These are phyloP conservation scores for Chrysaora quinquecirrha DNA, from an alignment of 30 jellyfish, hydroid and myxozoan genomes.

Conservation along the genomic window DNA sequence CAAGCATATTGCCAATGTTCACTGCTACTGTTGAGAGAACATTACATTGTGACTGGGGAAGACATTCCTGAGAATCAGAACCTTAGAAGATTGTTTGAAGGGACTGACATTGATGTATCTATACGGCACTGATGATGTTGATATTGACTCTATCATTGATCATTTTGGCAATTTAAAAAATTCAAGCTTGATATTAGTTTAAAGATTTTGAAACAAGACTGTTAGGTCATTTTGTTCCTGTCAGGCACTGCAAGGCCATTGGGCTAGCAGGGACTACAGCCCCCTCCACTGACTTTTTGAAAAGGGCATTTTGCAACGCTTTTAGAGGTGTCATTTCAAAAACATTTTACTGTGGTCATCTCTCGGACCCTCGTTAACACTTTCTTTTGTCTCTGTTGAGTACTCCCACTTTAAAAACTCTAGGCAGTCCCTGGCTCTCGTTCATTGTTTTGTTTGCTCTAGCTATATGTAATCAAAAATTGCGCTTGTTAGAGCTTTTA, in stretches of 20 bases:
- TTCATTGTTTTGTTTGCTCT: too few relatives aligned
- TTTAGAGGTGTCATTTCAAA: not conserved
- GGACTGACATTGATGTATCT: not conserved
- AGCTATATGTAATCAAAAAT: too few relatives aligned
- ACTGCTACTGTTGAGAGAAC: constrained; percentile 4
- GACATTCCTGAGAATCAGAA: not conserved
- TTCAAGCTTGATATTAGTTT: too few relatives aligned
- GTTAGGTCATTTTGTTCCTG: too few relatives aligned
- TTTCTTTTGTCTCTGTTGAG: not conserved
- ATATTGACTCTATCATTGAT: constrained; percentile 4
- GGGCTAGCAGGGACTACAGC: too few relatives aligned
- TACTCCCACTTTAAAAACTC: too few relatives aligned
- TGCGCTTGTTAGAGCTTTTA: too few relatives aligned
- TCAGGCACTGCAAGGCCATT: too few relatives aligned
- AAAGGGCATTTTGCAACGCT: not conserved
- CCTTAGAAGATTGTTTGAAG: constrained; percentile 4
- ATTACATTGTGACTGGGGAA: constrained; percentile 10
- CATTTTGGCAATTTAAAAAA: not conserved
- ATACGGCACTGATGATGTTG: constrained; percentile 10
- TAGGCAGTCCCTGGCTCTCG: too few relatives aligned
- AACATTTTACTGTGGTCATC: not conserved
- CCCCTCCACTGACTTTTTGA: not conserved
- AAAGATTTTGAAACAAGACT: too few relatives aligned
- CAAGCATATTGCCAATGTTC: constrained; percentile 22
- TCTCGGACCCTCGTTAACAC: not conserved